Percentiles rank a stretch among this genome's conserved stretches.
phyloP scores from a whole-genome alignment of 2,888 invertebrate species.

The Tachina fera region DNA sequence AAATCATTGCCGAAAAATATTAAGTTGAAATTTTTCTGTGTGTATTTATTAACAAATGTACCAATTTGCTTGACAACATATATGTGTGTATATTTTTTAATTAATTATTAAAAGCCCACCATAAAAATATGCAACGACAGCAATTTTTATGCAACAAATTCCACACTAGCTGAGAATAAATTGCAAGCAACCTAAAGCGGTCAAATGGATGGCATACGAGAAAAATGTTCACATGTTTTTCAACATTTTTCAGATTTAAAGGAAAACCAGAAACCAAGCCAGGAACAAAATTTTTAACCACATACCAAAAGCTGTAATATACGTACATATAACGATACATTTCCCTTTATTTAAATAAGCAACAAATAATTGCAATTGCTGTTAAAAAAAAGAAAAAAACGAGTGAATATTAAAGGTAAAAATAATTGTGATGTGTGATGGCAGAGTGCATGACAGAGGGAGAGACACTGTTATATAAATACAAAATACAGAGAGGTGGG shows the following conservation, averaged over 20 bases:
- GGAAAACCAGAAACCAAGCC: neutral
- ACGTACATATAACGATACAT: constrained; percentile 28
- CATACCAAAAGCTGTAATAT: constrained; percentile 5
- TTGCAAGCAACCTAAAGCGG: constrained; percentile 8
- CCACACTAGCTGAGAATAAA: constrained; percentile 29
- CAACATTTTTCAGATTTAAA: neutral
- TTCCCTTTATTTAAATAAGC: constrained; percentile 64
- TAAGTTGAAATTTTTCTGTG: no score
- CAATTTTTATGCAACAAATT: constrained; percentile 25
- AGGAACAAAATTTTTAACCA: constrained; percentile 28
- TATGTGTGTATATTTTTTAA: constrained; percentile 62
- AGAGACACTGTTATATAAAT: neutral
- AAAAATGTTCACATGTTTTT: neutral
- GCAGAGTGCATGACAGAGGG: neutral
- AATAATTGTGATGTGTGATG: constrained; percentile 12
- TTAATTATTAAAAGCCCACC: constrained; percentile 54
- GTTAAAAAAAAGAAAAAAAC: neutral
- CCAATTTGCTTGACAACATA: constrained; percentile 26
- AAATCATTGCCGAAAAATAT: no score
- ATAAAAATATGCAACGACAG: constrained; percentile 30
- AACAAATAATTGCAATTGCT: constrained; percentile 52
- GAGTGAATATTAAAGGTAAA: constrained; percentile 10
- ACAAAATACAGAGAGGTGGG: neutral
- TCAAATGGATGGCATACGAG: neutral
- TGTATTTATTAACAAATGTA: neutral